A percentile compares a stretch with the other conserved stretches of the same genome.
These are phyloP conservation scores for Malacosoma neustria DNA, from an alignment of 2,888 invertebrate genomes.

Conservation along the genomic window DNA sequence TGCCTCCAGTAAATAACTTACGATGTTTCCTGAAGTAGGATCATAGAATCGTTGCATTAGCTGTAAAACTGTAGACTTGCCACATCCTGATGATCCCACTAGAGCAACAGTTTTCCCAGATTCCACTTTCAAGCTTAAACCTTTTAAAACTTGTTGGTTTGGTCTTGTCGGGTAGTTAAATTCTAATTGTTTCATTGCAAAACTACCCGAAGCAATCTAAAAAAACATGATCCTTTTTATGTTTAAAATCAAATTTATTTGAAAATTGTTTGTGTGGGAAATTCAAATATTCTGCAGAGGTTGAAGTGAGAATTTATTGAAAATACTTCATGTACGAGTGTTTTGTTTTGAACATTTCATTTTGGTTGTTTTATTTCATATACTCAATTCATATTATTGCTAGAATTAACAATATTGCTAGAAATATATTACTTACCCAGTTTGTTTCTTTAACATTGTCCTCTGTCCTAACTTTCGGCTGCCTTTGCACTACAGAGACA, in stretches of 20 bases:
- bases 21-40: slow-evolving; percentile 76
- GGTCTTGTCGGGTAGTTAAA: slow-evolving; percentile 89
- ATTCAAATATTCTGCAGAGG: too few relatives aligned
- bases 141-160: slow-evolving; percentile 80
- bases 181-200: slow-evolving; percentile 79
- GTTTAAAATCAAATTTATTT: too few relatives aligned
- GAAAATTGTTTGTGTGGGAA: too few relatives aligned
- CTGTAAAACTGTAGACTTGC: slow-evolving; percentile 87
- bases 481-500: slow-evolving; percentile 40
- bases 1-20: too few relatives aligned
- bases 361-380: too few relatives aligned
- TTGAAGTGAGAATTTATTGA: too few relatives aligned
- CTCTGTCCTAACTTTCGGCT: slow-evolving; percentile 47
- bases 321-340: too few relatives aligned
- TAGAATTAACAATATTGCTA: too few relatives aligned
- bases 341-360: too few relatives aligned
- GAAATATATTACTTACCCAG: slow-evolving; percentile 58
- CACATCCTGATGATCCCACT: slow-evolving; percentile 84
- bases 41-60: slow-evolving; percentile 87
- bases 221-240: too few relatives aligned
- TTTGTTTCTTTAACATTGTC: slow-evolving; percentile 42
- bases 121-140: slow-evolving; percentile 77
- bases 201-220: slow-evolving; percentile 77
- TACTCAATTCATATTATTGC: too few relatives aligned
- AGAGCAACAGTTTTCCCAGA: slow-evolving; percentile 85